Evolutionary conservation across 2,113 vertebrate species (phyloP).

Genomic region (Mobula birostris): DNA sequence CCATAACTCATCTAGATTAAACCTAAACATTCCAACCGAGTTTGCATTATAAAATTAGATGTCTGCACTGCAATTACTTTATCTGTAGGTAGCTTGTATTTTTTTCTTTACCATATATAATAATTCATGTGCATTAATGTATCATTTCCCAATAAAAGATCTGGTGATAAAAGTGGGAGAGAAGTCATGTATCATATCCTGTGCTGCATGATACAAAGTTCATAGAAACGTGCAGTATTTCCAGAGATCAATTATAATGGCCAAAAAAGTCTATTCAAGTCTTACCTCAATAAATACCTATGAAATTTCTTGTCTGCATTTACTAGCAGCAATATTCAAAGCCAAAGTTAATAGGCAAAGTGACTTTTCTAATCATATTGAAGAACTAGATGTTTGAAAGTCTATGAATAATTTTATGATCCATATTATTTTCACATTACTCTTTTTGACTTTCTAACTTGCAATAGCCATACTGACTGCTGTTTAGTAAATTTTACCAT

Average conservation of each 20-base stretch:
- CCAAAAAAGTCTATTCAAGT: not conserved
- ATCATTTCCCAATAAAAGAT: not conserved
- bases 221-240: not conserved
- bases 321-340: not conserved
- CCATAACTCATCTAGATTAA: not conserved
- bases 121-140: not conserved
- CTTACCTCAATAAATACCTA: not conserved
- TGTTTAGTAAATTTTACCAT: not conserved
- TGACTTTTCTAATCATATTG: not conserved
- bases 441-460: conserved; percentile 8
- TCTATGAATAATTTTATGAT: not conserved
- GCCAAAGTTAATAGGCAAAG: not conserved
- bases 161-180: not conserved
- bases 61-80: not conserved
- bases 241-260: not conserved
- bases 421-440: not conserved
- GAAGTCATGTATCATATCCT: not conserved
- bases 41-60: not conserved
- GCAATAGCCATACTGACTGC: not conserved
- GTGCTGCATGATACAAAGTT: not conserved
- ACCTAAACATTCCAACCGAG: not conserved
- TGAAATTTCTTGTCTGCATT: not conserved
- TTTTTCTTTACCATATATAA: not conserved
- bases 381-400: not conserved
- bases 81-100: not conserved